Base-by-base conservation (phyloP, 2,113 vertebrate genomes). In the Pseudopipra pipra region DNA sequence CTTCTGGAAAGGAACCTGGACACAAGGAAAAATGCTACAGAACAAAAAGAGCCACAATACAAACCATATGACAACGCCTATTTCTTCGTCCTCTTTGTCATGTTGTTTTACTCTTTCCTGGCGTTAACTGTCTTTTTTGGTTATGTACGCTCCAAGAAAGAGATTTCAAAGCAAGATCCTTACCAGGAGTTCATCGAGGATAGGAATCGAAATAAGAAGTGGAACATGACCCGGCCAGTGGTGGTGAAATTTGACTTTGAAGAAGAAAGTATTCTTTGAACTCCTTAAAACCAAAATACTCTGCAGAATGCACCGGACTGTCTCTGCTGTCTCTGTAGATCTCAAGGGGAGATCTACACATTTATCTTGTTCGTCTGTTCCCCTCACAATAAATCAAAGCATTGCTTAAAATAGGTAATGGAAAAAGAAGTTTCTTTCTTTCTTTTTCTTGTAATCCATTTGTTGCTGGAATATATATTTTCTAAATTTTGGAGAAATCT, bases 1-100 rank as follows among this genome's bases (percentile, higher is more conserved):
- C 94, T 98, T 95, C 95, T 99, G 96, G 98, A 98, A 96, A 98
- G 98, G 97, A 96, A 97, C 74, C 96, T 97, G 91, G 73, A 97
- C 51, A 3, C 94, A 52, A 96, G 79, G 72, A 96, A 97, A 97
- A 98, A 97, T 41, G 95, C 94, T 87, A 97, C 96, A 79, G 95
- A 93, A 89, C 96, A 97, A 87, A 96, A 98, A 98, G 95, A 92
- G 87, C 95, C 96, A 65, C 97, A 98, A 98, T 97, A 97, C 95
- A 98, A 98, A 96, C 97, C 98, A 93, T 98, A 99, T 94, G 98
- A 99, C 98, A 99, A 98, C 10, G 98, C 98, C 96, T 98, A 99
- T 97, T 99, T 99, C 96, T 99, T 99, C 96, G 97, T 99, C 96
- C 97, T 99, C 87, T 98, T 99, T 97, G 99, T 99, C 94, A 98